Conservation (phyloP, 2,888 invertebrate genomes). For the Fragum whitleyi region DNA sequence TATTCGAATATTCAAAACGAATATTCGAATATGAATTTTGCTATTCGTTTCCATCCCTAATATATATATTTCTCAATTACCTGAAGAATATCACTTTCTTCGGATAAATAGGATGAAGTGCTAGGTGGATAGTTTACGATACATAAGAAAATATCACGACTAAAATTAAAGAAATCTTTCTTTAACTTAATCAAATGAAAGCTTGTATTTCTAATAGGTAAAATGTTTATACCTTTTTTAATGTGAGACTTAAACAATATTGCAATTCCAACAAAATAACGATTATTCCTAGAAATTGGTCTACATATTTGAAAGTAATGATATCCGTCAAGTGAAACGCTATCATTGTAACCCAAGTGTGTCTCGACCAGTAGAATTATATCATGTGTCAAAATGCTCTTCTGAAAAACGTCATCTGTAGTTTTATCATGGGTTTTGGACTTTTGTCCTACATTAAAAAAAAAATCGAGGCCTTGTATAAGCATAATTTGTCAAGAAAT, state of each 20-base stretch:
- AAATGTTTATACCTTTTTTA: neutral
- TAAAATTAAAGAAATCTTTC: neutral
- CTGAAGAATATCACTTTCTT: neutral
- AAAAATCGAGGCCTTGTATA: neutral
- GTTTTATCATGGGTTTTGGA: neutral
- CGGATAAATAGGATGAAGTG: neutral
- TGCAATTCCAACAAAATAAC: neutral
- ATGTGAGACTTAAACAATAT: neutral
- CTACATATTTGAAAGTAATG: constrained; percentile 1
- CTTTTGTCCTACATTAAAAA: neutral
- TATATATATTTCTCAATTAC: neutral
- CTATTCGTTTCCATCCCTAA: no score
- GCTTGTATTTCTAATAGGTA: constrained; percentile 1
- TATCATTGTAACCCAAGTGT: neutral
- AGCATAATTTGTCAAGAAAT: neutral
- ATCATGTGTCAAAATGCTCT: neutral
- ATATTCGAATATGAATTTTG: no score
- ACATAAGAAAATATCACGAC: neutral
- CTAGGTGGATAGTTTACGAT: neutral
- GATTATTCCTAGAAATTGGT: neutral
- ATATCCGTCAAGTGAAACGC: neutral
- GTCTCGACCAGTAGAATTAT: neutral
- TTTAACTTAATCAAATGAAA: neutral
- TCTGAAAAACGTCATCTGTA: neutral
- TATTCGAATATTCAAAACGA: no score